Evolutionary conservation across 2,888 invertebrate genomes (phyloP), one percentile per base, ranked within the genome.

Genomic region (Tetheella fluctuosa): DNA sequence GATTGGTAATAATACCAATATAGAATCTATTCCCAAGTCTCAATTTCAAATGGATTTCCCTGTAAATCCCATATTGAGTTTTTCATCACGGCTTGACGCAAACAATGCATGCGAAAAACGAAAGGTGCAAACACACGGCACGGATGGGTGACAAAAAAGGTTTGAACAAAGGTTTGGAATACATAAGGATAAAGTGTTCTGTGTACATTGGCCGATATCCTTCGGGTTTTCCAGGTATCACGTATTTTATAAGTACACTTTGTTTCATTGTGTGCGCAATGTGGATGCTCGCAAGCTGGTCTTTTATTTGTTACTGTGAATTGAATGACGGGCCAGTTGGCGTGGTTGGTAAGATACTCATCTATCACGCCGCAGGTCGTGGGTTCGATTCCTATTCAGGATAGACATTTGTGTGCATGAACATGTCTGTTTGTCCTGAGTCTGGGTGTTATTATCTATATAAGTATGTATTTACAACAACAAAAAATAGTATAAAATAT

Each of bases 141-240:
- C 58, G 68, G 62, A 64, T 62, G 53, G 12, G 17, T 55, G 20
- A 20, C 55, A 58, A 52, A 48, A 58, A 52, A 58, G 23, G 52
- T 68, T 67, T 64, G 64, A 67, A 74, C 69, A 76, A 76, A 74
- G 63, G 23, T 34, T 10, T 12, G 59, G 70, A 53, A 65, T 67
- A 71, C 65, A 70, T 57, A 42, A 39, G 61, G 60, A 67, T 67
- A 63, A 56, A 48, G 48, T 48, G 20, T n/a, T 61, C 56, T 65
- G 70, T 71, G 72, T 73, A 73, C 69, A 68, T 69, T 28, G 54
- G 34, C 61, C 61, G 65, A 70, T 76, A 84, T 84, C 84, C 83
- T 57, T 59, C 59, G 57, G 57, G 68, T 69, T 69, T 67, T 59
- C 69, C 76, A 72, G 74, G 74, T 76, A 78, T 79, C 84, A 85